Evolutionary conservation across 2,113 vertebrate species (phyloP).

Genomic region (Chaetodon auriga): DNA sequence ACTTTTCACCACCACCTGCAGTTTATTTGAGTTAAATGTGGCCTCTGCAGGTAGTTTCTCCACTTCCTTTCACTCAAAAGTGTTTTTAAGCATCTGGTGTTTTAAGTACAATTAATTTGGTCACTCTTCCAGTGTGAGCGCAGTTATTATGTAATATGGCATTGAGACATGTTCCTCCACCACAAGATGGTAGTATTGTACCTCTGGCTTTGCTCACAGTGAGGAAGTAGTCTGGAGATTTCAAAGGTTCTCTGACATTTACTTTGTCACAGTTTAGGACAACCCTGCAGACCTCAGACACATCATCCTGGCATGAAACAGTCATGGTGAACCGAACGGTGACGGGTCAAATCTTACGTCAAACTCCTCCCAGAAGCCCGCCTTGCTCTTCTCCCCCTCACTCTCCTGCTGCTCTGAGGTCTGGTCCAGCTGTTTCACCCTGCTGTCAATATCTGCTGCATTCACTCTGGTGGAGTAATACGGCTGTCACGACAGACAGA

Average conservation of each 20-base stretch:
- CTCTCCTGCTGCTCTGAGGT: constrained; percentile 82
- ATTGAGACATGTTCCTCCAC: not conserved
- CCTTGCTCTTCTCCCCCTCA: constrained; percentile 88
- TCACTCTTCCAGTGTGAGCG: not conserved
- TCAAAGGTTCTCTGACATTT: not conserved
- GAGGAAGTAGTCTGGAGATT: constrained; percentile 18
- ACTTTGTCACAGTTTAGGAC: not conserved
- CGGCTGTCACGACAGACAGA: constrained; percentile 80
- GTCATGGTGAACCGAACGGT: not conserved
- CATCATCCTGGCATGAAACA: not conserved
- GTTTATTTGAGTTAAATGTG: not conserved
- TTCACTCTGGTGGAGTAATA: constrained; percentile 94
- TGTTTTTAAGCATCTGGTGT: too few relatives aligned
- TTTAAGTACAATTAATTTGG: not conserved
- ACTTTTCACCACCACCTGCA: not conserved
- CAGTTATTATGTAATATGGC: not conserved
- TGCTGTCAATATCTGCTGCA: constrained; percentile 92
- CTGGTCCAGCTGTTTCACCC: constrained; percentile 91
- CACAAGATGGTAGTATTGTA: constrained; percentile 55
- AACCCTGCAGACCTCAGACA: not conserved
- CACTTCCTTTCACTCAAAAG: not conserved
- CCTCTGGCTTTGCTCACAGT: not conserved
- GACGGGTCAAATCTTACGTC: constrained; percentile 84
- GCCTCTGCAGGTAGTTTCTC: not conserved
- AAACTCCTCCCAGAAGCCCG: constrained; percentile 99